Base-by-base conservation (phyloP, 1,140 invertebrate species). In the Saccostrea glomerata region DNA sequence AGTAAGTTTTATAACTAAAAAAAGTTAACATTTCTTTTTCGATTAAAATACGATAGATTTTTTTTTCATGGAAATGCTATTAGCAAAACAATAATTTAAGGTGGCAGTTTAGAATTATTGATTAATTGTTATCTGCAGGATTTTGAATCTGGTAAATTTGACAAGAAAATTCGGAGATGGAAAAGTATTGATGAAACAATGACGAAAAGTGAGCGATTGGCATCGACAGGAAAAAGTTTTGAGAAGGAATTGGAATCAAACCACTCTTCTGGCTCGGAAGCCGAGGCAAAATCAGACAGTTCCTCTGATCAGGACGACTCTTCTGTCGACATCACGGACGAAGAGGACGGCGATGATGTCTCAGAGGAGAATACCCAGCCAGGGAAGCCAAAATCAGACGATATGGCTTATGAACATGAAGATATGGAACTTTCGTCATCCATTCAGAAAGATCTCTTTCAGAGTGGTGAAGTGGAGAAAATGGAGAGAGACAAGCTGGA, bases 161-260 rank as follows among this genome's bases (percentile, higher is more conserved):
- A 15, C 12, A 73, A 73, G 25, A 73, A 73, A 36, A 73, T 73
- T 30, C 23, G 30, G 15, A 73, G 30, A 36, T 73, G 70, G 25
- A 73, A 25, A 15, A 73, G 70, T 25, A 73, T 73, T 36, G 70
- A 73, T 73, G 25, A 73, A 73, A 73, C 70, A 7, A 73, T 73
- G 70, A 73, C 70, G 12, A 73, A 73, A 73, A 73, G 70, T 73
- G 70, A 73, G 30, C 25, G 70, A 30, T 25, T 73, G 15, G 70
- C 70, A 30, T 73, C 70, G 25, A 73, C 70, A 73, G 70, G 70
- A 15, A 73, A 73, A 73, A 73, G 25, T 11, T 73, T 73, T 73
- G 70, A 73, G 11, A 30, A 13, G 25, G 4, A 73, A 3, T 73
- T 30, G 1, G 70, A 30, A 73, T 73, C 70, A 5, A 23, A 66